phyloP scores from a whole-genome alignment of 2,888 invertebrate species.

The Nasonia oneida region DNA sequence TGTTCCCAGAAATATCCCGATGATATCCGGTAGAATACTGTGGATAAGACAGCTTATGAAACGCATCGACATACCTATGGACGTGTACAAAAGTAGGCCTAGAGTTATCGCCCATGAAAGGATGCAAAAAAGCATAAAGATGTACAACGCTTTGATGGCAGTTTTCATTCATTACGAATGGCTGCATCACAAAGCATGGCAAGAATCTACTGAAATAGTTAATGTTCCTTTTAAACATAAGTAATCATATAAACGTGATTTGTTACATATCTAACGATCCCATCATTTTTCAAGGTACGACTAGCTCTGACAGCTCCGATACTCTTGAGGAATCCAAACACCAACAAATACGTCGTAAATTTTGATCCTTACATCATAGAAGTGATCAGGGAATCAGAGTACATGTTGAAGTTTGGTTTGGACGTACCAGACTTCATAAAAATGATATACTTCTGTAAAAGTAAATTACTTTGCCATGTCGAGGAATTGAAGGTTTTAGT shows the following conservation, averaged over 20 bases:
- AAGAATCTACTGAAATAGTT: slow-evolving; percentile 87
- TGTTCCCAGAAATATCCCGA: slow-evolving; percentile 88
- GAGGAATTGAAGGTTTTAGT: slow-evolving; percentile 84
- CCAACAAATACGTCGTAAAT: slow-evolving; percentile 85
- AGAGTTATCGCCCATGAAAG: slow-evolving; percentile 83
- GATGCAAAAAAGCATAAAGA: slow-evolving; percentile 87
- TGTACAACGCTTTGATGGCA: slow-evolving; percentile 89
- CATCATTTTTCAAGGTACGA: slow-evolving; percentile 80
- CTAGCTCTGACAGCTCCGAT: slow-evolving; percentile 86
- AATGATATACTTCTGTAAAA: slow-evolving; percentile 87
- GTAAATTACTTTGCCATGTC: slow-evolving; percentile 84
- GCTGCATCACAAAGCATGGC: slow-evolving; percentile 91
- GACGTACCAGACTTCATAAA: slow-evolving; percentile 89
- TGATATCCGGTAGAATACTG: slow-evolving; percentile 88
- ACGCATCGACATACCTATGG: slow-evolving; percentile 88
- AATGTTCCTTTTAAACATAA: slow-evolving; percentile 64
- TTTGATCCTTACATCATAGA: slow-evolving; percentile 87
- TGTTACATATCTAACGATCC: neutral
- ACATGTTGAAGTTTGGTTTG: slow-evolving; percentile 88
- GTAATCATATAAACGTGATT: neutral
- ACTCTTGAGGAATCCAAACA: slow-evolving; percentile 84
- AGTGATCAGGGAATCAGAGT: slow-evolving; percentile 89
- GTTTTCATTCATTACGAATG: slow-evolving; percentile 92
- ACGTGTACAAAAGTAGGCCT: slow-evolving; percentile 80
- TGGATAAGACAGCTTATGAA: slow-evolving; percentile 91